A percentile compares a stretch with the other conserved stretches of the same genome.
Conservation (phyloP, 2,797 vertebrate genomes). For the Protosalanx chinensis region DNA sequence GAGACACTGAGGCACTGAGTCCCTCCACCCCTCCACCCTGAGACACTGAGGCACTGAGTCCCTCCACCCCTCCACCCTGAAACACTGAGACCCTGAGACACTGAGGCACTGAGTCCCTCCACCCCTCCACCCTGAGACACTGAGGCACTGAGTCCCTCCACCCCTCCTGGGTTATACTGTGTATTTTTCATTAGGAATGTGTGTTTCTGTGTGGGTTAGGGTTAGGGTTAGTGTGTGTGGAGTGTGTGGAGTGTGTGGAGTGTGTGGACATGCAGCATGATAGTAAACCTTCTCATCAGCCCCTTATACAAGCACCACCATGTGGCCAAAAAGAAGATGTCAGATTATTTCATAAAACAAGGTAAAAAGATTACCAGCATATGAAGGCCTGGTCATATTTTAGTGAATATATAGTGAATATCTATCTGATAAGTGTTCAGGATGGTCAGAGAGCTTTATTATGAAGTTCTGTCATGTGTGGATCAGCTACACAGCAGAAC, state of each 20-base stretch:
- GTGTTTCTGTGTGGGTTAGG: not conserved
- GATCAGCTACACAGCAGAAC: slow-evolving; percentile 36
- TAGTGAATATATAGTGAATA: not conserved
- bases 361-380: no score
- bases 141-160: not conserved
- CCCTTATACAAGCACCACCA: slow-evolving; percentile 9
- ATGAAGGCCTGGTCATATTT: not conserved
- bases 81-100: no score
- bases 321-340: slow-evolving; percentile 14
- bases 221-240: no score
- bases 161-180: not conserved
- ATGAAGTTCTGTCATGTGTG: not conserved
- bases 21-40: not conserved
- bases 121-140: no score
- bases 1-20: not conserved
- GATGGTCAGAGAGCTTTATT: not conserved
- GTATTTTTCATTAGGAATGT: not conserved
- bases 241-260: not conserved
- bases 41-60: no score
- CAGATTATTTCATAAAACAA: no score
- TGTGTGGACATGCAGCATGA: no score
- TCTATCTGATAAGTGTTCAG: not conserved
- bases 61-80: no score
- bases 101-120: slow-evolving; percentile 2
- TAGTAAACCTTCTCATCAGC: not conserved